Evolutionary conservation across 2,113 vertebrate species (phyloP).

Genomic region (Lucifuga dentata): DNA sequence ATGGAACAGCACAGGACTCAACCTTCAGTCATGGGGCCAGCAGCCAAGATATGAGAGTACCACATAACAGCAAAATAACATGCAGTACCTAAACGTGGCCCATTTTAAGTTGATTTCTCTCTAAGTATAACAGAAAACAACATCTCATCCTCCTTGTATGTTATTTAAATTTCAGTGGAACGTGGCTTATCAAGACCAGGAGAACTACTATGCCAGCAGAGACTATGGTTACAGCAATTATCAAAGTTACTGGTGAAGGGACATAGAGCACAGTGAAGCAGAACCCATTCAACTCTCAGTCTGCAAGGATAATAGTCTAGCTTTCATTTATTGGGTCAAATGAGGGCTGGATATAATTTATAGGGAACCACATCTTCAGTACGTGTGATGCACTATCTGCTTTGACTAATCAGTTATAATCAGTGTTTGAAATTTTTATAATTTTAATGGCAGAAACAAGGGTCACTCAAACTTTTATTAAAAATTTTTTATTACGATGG

Average conservation of each 20-base stretch:
- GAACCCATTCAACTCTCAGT: neutral
- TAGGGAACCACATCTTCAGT: too few species aligned
- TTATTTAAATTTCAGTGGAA: conserved; percentile 83
- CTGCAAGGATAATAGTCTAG: too few species aligned
- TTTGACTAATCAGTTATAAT: conserved; percentile 21
- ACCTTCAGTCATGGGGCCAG: conserved; percentile 58
- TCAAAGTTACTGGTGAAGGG: conserved; percentile 82
- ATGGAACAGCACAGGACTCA: conserved; percentile 26
- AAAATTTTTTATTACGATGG: conserved; percentile 34
- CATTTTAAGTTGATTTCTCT: neutral
- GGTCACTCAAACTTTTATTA: conserved; percentile 30
- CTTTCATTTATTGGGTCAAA: too few species aligned
- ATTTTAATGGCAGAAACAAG: neutral
- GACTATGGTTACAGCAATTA: conserved; percentile 64
- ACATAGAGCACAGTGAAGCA: neutral
- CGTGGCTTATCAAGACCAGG: conserved; percentile 80
- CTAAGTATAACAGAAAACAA: neutral
- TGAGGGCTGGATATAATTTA: too few species aligned
- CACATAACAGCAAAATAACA: neutral
- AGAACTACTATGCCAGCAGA: conserved; percentile 75
- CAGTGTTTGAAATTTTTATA: conserved; percentile 11
- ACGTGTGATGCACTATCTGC: conserved; percentile 5
- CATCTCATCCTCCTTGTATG: neutral
- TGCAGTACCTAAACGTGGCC: neutral
- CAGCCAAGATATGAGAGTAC: conserved; percentile 73